These are phyloP conservation scores for Toxotes lorentzi DNA, from an alignment of 2,797 vertebrate species.

Conservation along the genomic window DNA sequence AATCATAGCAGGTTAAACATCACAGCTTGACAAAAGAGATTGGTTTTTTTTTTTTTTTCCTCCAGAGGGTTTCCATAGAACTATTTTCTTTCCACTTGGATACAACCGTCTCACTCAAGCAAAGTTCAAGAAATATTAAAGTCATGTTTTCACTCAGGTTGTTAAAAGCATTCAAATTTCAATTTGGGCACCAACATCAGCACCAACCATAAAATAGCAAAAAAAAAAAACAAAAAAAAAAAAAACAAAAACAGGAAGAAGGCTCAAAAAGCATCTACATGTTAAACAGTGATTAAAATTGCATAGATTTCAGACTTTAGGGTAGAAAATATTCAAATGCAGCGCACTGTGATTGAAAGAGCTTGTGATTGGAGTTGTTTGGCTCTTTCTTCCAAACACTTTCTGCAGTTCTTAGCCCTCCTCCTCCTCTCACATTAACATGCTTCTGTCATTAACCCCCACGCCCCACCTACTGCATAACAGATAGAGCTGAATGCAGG, in stretches of 20 bases:
- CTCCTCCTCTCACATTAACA: slow-evolving; percentile 75
- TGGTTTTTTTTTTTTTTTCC: neutral
- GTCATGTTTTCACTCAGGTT: slow-evolving; percentile 68
- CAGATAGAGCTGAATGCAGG: slow-evolving; percentile 54
- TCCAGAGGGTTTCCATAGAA: too few relatives aligned
- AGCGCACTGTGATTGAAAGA: slow-evolving; percentile 76
- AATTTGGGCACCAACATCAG: slow-evolving; percentile 50
- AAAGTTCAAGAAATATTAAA: slow-evolving; percentile 37
- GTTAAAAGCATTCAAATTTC: slow-evolving; percentile 74
- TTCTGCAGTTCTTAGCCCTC: slow-evolving; percentile 28
- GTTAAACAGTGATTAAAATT: slow-evolving; percentile 88
- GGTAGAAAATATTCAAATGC: slow-evolving; percentile 87
- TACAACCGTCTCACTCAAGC: neutral
- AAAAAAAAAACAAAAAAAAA: too few relatives aligned
- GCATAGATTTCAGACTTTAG: slow-evolving; percentile 85
- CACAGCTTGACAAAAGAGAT: neutral
- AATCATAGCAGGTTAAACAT: neutral
- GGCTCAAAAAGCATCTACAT: slow-evolving; percentile 84
- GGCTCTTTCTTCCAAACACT: slow-evolving; percentile 65
- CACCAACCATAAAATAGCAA: slow-evolving; percentile 57
- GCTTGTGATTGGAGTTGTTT: slow-evolving; percentile 82
- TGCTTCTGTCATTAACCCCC: slow-evolving; percentile 79
- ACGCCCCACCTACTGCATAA: slow-evolving; percentile 67
- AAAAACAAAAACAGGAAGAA: slow-evolving; percentile 65
- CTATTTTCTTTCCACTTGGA: slow-evolving; percentile 10